Evolutionary conservation across 2,888 invertebrate species (phyloP).

Genomic region (Drosophila dives): DNA sequence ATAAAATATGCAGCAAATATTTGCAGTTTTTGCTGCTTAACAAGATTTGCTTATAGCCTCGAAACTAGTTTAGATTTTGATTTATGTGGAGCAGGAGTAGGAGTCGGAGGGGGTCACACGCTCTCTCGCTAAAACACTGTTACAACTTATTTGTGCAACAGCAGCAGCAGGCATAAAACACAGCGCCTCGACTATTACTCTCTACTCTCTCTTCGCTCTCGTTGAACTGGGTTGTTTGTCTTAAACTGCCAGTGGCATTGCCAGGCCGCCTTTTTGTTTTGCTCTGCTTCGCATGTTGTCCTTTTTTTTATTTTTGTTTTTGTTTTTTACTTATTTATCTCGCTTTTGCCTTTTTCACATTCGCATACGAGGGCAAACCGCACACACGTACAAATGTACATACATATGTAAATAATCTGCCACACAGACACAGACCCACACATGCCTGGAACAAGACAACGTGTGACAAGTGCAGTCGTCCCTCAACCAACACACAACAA

Average conservation of each 20-base stretch:
- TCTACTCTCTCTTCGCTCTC: background rate
- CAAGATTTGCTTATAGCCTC: conserved; percentile 18
- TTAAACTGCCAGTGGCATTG: conserved; percentile 49
- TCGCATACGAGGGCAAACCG: conserved; percentile 70
- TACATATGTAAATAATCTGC: conserved; percentile 65
- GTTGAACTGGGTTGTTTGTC: conserved; percentile 15
- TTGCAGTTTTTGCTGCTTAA: conserved; percentile 6
- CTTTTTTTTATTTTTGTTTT: conserved; percentile 17
- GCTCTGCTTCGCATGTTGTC: conserved; percentile 27
- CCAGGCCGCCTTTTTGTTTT: conserved; percentile 41
- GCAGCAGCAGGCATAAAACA: conserved; percentile 3
- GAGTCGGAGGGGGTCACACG: background rate
- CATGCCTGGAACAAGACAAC: conserved; percentile 52
- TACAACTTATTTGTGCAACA: conserved; percentile 36
- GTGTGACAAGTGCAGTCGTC: conserved; percentile 67
- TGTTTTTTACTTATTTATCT: conserved; percentile 46
- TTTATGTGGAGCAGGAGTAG: conserved; percentile 16
- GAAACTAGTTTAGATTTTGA: conserved; percentile 40
- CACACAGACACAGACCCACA: conserved; percentile 35
- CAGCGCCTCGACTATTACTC: conserved; percentile 12
- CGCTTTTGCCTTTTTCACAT: conserved; percentile 71
- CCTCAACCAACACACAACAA: conserved; percentile 28
- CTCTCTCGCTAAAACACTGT: conserved; percentile 2
- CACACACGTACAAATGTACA: conserved; percentile 31
- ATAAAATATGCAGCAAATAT: conserved; percentile 6